Conservation (phyloP, 2,888 invertebrate genomes). For the Drosophila diplacantha region DNA sequence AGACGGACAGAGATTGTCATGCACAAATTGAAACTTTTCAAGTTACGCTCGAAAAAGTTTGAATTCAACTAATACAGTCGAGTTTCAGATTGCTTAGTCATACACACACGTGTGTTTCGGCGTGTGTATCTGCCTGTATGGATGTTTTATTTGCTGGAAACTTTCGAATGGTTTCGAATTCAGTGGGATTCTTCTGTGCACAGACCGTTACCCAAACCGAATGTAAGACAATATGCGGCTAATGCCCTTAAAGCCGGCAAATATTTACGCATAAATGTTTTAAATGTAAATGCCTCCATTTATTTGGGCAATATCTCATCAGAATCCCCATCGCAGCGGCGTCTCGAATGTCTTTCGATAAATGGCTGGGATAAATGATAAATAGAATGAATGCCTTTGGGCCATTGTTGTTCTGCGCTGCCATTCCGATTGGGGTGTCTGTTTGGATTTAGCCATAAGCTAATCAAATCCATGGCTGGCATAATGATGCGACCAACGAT, state of each 20-base stretch:
- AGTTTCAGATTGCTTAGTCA: slow-evolving; percentile 42
- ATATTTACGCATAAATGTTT: slow-evolving; percentile 61
- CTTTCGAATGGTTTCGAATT: slow-evolving; percentile 41
- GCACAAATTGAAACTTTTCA: slow-evolving; percentile 66
- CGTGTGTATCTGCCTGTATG: slow-evolving; percentile 26
- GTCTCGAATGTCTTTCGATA: slow-evolving; percentile 64
- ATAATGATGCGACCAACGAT: slow-evolving; percentile 55
- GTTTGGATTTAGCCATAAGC: slow-evolving; percentile 64
- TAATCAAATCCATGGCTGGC: slow-evolving; percentile 70
- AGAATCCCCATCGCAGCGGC: slow-evolving; percentile 11
- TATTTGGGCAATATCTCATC: slow-evolving; percentile 56
- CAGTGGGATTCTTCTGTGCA: slow-evolving; percentile 26
- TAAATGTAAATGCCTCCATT: slow-evolving; percentile 64
- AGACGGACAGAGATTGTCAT: slow-evolving; percentile 31
- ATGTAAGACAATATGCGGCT: slow-evolving; percentile 31
- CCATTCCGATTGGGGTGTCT: slow-evolving; percentile 52
- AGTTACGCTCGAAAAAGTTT: slow-evolving; percentile 60
- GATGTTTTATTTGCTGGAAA: slow-evolving; percentile 49
- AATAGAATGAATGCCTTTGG: slow-evolving; percentile 67
- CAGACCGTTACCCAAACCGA: slow-evolving; percentile 20
- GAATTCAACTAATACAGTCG: slow-evolving; percentile 49
- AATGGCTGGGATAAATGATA: slow-evolving; percentile 72
- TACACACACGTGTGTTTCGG: slow-evolving; percentile 5
- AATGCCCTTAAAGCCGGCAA: slow-evolving; percentile 47
- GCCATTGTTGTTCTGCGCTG: slow-evolving; percentile 21